Evolutionary conservation across 2,888 invertebrate genomes (phyloP).

Genomic region (Ariolimax columbianus): DNA sequence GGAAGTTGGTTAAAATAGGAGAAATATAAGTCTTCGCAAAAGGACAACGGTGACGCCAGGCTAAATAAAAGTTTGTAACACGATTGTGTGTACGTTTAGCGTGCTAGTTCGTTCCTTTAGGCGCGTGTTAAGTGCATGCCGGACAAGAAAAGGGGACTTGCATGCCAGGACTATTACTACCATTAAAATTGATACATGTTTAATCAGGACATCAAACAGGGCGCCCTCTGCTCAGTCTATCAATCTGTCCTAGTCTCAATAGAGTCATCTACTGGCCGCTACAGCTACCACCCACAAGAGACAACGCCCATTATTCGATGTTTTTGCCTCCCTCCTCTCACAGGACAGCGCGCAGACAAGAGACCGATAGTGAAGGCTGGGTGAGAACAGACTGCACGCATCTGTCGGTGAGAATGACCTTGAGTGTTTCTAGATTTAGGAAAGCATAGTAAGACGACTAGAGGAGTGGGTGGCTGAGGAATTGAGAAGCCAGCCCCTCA

Average conservation of each 20-base stretch:
- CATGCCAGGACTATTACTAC: background rate
- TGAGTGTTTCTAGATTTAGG: too few species aligned
- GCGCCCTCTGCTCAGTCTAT: constrained; percentile 16
- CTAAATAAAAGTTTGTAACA: too few species aligned
- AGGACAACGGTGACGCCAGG: too few species aligned
- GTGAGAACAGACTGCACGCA: background rate
- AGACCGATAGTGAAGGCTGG: background rate
- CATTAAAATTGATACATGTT: background rate
- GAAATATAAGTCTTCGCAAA: too few species aligned
- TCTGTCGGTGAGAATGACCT: background rate
- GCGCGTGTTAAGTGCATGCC: background rate
- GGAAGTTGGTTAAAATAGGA: too few species aligned
- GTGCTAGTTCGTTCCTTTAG: too few species aligned
- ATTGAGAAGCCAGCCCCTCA: too few species aligned
- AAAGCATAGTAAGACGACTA: too few species aligned
- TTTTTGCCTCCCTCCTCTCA: background rate
- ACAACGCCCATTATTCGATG: background rate
- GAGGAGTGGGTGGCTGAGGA: too few species aligned
- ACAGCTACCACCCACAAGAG: background rate
- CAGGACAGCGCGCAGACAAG: background rate
- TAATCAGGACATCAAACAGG: constrained; percentile 16
- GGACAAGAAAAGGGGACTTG: background rate
- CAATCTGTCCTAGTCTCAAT: background rate
- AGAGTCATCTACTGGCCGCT: background rate
- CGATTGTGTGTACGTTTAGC: too few species aligned